These are phyloP conservation scores for Fukomys damarensis DNA, from an alignment of 2,113 vertebrate species.

Conservation along the genomic window DNA sequence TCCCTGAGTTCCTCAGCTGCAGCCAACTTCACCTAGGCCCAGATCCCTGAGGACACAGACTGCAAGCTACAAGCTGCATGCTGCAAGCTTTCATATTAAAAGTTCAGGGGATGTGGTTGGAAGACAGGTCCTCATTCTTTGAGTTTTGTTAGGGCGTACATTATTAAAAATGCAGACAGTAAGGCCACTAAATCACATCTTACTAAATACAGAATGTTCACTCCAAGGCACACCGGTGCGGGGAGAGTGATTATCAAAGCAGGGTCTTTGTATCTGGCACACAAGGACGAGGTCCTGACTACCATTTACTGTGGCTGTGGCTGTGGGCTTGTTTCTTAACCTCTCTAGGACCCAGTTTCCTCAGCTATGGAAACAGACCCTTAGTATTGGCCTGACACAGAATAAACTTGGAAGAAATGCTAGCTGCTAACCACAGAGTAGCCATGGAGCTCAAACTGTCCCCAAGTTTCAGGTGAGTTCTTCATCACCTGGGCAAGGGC, in stretches of 20 bases:
- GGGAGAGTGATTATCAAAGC: background rate
- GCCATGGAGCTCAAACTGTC: background rate
- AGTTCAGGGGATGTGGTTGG: background rate
- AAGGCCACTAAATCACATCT: background rate
- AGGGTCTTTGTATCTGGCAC: background rate
- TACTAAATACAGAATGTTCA: background rate
- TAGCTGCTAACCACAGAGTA: background rate
- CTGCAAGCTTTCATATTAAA: background rate
- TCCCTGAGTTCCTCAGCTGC: background rate
- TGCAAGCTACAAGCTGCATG: too few species aligned
- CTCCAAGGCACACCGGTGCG: background rate
- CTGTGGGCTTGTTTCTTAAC: background rate
- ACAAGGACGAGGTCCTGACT: background rate
- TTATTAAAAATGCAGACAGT: background rate
- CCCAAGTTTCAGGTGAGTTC: background rate
- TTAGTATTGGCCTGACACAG: background rate
- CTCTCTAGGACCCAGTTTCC: background rate
- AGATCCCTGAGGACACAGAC: background rate
- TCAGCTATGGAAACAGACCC: background rate
- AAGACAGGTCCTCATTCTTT: background rate
- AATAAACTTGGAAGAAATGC: background rate
- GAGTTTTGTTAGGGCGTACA: background rate
- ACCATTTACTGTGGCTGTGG: accelerated
- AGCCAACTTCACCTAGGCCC: background rate
- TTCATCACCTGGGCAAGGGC: background rate